These are phyloP conservation scores for Meriones unguiculatus DNA, from an alignment of 2,113 vertebrate species.

Conservation along the genomic window DNA sequence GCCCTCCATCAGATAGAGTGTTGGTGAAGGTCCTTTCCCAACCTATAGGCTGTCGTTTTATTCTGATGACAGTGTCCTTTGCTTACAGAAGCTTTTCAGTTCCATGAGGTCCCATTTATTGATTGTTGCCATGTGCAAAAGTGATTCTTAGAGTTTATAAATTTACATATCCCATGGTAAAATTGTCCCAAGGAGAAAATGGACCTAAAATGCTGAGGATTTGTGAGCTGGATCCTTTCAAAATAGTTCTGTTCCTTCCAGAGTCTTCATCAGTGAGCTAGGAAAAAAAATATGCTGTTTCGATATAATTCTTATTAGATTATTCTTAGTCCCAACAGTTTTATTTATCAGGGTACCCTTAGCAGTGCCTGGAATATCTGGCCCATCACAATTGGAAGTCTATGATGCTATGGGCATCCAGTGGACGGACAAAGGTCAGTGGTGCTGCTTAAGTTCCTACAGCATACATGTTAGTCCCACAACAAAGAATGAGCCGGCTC, in stretches of 20 bases:
- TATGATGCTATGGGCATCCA: background rate
- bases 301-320: conserved; percentile 52
- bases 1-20: no score
- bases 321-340: conserved; percentile 31
- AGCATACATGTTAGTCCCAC: background rate
- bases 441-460: background rate
- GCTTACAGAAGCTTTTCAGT: no score
- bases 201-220: conserved; percentile 61
- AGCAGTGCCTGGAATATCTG: conserved; percentile 50
- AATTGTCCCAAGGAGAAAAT: conserved; percentile 63
- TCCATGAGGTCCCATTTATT: no score
- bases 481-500: conserved; percentile 13
- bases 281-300: conserved; percentile 60
- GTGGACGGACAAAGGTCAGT: background rate
- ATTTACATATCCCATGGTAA: conserved; percentile 67
- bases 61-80: no score
- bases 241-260: conserved; percentile 57
- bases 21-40: no score
- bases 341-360: background rate
- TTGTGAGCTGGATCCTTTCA: conserved; percentile 62
- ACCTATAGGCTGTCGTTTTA: no score
- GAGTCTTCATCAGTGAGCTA: conserved; percentile 44
- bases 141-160: conserved; percentile 44
- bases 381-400: conserved; percentile 1
- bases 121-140: conserved; percentile 24